phyloP scores from a whole-genome alignment of 2,797 vertebrate genomes.

The Distichodus sexfasciatus region DNA sequence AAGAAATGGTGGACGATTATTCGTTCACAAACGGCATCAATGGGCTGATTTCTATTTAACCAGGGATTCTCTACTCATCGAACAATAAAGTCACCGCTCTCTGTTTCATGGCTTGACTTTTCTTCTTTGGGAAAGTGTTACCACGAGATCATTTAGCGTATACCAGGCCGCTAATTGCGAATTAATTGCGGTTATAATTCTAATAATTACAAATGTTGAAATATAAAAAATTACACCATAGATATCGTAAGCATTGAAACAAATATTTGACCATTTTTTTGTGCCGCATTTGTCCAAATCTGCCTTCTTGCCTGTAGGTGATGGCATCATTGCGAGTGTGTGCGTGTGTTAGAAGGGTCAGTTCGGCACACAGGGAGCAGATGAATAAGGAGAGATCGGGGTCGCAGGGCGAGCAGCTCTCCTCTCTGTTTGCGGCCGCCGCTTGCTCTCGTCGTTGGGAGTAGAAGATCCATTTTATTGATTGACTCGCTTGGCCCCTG shows the following conservation, averaged over 20 bases:
- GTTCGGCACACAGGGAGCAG: slow-evolving; percentile 50
- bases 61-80: neutral
- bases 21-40: neutral
- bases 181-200: too few species aligned
- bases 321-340: slow-evolving; percentile 22
- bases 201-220: too few species aligned
- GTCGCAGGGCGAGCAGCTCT: slow-evolving; percentile 67
- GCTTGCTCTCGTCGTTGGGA: slow-evolving; percentile 50
- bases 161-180: too few species aligned
- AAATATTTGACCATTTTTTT: neutral
- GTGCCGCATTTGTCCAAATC: neutral
- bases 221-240: too few species aligned
- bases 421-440: slow-evolving; percentile 62
- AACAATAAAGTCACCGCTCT: slow-evolving; percentile 1
- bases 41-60: slow-evolving; percentile 3
- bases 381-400: slow-evolving; percentile 71
- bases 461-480: slow-evolving; percentile 78
- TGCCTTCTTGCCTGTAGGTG: neutral
- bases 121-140: neutral
- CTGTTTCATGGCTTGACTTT: neutral
- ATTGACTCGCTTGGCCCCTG: slow-evolving; percentile 78
- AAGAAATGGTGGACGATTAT: slow-evolving; percentile 22
- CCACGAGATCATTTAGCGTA: too few species aligned
- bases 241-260: too few species aligned
- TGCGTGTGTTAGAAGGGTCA: slow-evolving; percentile 25